phyloP scores from a whole-genome alignment of 1,140 invertebrate genomes.

The Paralvinella palmiformis region DNA sequence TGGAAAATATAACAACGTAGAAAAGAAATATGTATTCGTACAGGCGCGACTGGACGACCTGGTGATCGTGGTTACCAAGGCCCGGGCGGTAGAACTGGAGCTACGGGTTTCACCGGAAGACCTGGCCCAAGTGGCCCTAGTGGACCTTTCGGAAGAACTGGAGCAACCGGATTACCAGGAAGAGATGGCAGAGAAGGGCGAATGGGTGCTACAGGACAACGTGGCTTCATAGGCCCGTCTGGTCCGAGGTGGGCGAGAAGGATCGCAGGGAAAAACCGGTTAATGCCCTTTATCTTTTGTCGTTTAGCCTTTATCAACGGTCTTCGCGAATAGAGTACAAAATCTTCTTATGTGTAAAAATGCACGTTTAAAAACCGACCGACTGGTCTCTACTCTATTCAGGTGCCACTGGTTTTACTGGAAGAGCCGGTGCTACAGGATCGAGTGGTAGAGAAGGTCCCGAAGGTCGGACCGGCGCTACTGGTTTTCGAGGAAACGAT shows the following conservation, averaged over 20 bases:
- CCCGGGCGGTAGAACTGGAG: background rate
- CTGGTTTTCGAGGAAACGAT: background rate
- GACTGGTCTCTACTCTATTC: too few species aligned
- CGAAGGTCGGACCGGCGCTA: background rate
- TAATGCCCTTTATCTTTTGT: too few species aligned
- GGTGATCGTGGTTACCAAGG: conserved; percentile 1
- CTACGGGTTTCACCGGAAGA: background rate
- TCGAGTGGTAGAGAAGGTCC: background rate
- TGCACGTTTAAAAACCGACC: too few species aligned
- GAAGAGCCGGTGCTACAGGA: background rate
- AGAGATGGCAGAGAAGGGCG: background rate
- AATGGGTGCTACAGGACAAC: background rate
- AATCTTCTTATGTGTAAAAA: too few species aligned
- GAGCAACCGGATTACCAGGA: background rate
- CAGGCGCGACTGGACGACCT: conserved; percentile 6
- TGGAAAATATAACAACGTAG: too few species aligned
- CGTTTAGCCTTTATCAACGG: too few species aligned
- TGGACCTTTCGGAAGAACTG: background rate
- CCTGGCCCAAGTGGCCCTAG: conserved; percentile 4
- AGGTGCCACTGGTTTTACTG: conserved; percentile 8
- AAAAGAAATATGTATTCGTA: too few species aligned
- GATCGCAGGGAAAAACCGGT: background rate
- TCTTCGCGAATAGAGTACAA: too few species aligned
- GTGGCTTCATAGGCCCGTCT: background rate
- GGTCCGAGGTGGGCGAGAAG: background rate